Conservation (phyloP, 23 tunicate genomes). For the Phallusia fumigata region DNA sequence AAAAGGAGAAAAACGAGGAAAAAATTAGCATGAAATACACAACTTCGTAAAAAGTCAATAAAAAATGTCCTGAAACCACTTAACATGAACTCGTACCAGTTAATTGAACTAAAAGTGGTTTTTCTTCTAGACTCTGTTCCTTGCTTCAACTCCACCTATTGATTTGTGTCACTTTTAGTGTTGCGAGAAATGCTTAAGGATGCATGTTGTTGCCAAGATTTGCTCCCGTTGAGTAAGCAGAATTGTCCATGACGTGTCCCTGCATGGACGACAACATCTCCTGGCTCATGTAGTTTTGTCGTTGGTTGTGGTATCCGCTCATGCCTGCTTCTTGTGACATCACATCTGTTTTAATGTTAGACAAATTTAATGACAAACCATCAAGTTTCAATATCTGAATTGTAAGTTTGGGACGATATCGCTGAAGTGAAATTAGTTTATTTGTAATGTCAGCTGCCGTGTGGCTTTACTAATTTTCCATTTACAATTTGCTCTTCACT, state of each 20-base stretch:
- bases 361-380: too few species aligned
- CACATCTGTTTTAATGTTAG: conserved; percentile 41
- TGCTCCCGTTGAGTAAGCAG: conserved; percentile 20
- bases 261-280: conserved; percentile 30
- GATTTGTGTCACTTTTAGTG: background rate
- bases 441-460: too few species aligned
- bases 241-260: conserved; percentile 3
- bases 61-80: background rate
- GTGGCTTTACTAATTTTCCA: too few species aligned
- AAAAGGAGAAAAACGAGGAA: too few species aligned
- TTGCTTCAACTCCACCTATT: too few species aligned
- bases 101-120: background rate
- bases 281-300: conserved; percentile 26
- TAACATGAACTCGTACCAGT: conserved; percentile 6
- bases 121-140: background rate
- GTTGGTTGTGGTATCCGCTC: conserved; percentile 20
- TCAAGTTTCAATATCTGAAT: too few species aligned
- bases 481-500: too few species aligned
- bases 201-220: conserved; percentile 40
- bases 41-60: background rate
- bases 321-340: conserved; percentile 45
- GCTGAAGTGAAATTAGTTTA: too few species aligned
- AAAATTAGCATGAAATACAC: too few species aligned
- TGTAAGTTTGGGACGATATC: too few species aligned
- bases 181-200: conserved; percentile 10